A percentile compares a stretch with the other conserved stretches of the same genome.
phyloP scores from a whole-genome alignment of 2,113 vertebrate genomes.

The Corythornis madagascariensis region DNA sequence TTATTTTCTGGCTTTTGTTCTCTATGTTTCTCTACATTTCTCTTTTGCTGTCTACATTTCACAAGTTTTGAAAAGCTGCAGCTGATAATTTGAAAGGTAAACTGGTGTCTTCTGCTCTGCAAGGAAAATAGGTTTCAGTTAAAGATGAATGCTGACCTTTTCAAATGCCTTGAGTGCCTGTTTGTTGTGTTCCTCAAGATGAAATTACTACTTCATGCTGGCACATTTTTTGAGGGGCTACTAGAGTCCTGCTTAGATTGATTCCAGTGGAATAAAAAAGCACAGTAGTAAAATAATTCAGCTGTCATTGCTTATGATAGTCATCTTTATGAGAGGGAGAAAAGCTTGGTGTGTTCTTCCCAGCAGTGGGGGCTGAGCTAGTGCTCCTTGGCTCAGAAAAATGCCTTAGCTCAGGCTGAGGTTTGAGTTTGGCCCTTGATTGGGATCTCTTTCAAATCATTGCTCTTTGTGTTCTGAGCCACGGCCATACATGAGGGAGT shows the following conservation, averaged over 20 bases:
- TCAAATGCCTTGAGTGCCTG: not conserved
- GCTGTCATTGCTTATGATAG: not conserved
- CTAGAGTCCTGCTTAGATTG: not conserved
- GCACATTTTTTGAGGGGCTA: not conserved
- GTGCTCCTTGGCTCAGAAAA: not conserved
- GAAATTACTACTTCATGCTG: not conserved
- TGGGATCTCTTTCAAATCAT: not conserved
- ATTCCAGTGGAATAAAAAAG: not conserved
- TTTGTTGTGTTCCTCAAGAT: not conserved
- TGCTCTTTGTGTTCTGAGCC: conserved; percentile 6
- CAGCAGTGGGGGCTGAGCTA: not conserved
- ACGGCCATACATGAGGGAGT: not conserved
- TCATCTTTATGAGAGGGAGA: not conserved
- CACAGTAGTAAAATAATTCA: not conserved
- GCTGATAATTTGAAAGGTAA: not conserved
- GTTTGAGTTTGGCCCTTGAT: not conserved
- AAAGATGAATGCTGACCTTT: not conserved
- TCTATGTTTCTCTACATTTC: not conserved
- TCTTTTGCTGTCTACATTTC: not conserved
- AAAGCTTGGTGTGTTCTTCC: not conserved
- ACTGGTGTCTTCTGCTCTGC: not conserved
- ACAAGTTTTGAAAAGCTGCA: not conserved
- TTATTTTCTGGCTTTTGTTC: not conserved
- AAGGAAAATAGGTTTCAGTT: not conserved
- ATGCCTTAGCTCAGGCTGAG: not conserved